Evolutionary conservation across 2,888 invertebrate genomes (phyloP), one percentile per base, ranked within the genome.

Genomic region (Ichneumoninae sp.): DNA sequence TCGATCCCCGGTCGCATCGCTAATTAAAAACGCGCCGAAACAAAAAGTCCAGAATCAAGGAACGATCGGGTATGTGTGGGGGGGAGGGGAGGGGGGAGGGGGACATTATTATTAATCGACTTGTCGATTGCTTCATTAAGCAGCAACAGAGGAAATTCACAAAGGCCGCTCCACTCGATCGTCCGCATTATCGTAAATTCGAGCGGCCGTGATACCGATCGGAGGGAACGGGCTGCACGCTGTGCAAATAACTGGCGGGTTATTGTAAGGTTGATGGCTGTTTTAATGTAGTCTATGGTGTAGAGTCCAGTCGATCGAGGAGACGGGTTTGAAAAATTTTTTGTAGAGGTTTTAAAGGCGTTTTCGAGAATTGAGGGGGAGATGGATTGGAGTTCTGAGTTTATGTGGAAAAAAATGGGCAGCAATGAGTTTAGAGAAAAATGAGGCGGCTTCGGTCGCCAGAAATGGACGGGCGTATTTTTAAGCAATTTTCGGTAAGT

Each of bases 61-160:
- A 66, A 66, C 78, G 30, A 13, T 36, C 19, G 40, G 1, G 30
- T 26, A 40, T 7, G 16, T 16, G 40, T 40, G 7, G 40, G 0
- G 40, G 6, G 36, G n/a, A 30, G 26, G 73, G 66, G 65, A 7
- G 5, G 40, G 1, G 50, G 19, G 60, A 13, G 73, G 66, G 52
- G 54, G 70, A 73, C 81, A 66, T 75, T 71, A 75, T 82, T 75
- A 79, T 78, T 79, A 85, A 85, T 79, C 75, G 82, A 85, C 50
- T 82, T 36, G 65, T 66, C 66, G 82, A 79, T 66, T 52, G 82
- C 78, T 79, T 82, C 81, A 82, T 85, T 85, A 75, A 8, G 22
- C 30, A 66, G 66, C 71, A 33, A 71, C 75, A 75, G 78, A 84
- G 71, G 54, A 69, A 71, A 71, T 71, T 79, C 66, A 75, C 74